Base-by-base conservation (phyloP, 2,797 vertebrate genomes). In the Silurus aristotelis region DNA sequence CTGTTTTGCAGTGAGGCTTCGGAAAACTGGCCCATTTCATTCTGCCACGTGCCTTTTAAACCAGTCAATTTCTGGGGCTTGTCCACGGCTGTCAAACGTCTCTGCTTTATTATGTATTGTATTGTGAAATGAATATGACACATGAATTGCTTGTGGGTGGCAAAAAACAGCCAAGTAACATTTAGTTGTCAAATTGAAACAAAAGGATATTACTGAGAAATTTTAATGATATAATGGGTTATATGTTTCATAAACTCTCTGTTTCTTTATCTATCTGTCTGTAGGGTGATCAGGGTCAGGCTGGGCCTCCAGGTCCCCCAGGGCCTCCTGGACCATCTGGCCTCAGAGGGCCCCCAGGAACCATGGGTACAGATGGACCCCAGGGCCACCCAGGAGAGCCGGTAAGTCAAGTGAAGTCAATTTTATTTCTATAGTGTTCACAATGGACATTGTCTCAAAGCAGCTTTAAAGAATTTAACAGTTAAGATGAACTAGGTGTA, bases 341-440 rank as follows among this genome's bases (percentile, higher is more conserved):
- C 64, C 95, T 96, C 86, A 93, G 96, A 84, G 98, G 98, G 52
- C 97, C 97, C 89, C 97, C 97, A 86, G 98, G 98, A 31, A 97
- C 97, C 93, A 98, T 95, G 0, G 98, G 98, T 88, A 98, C 96
- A 90, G 97, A 99, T 43, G 98, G 98, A 31, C 97, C 97, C 82
- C 94, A 94, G 86, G 97, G 98, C 89, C 93, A 94, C 84, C 89
- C 95, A 89, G 98, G 98, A 91, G 94, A 95, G 63, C 91, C 86
- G 87, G 98, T 99, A 96, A 38, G 38, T 38, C 38, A 38, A 38
- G 38, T 38, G 38, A 38, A 38, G 38, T 2, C 38, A 38, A 38
- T 38, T 38, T 38, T 38, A 38, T 38, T 38, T 38, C 38, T 38
- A 38, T 4, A 3, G 31, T 3, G 38, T 38, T 38, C 38, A 38